phyloP scores from a whole-genome alignment of 1,140 invertebrate species.

The Caenorhabditis elegans region WBcel235 BX284605.5:5136001-5136500 shows the following conservation, averaged over 20 bases:
- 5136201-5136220: not conserved
- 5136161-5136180: no score
- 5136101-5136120: no score
- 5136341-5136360: not conserved
- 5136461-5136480: not conserved
- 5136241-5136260: no score
- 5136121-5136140: no score
- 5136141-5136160: no score
- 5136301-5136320: no score
- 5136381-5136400: not conserved
- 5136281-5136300: no score
- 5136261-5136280: no score
- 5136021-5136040: not conserved
- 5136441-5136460: not conserved
- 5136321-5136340: no score
- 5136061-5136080: no score
- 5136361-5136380: not conserved
- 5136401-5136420: not conserved
- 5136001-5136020: not conserved
- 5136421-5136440: not conserved
- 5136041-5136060: not conserved
- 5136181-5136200: no score
- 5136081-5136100: no score
- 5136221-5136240: not conserved
- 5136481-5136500: not conserved